A percentile compares a stretch with the other conserved stretches of the same genome.
Conservation (phyloP, 2,888 invertebrate species). For the Glaucopsyche alexis region DNA sequence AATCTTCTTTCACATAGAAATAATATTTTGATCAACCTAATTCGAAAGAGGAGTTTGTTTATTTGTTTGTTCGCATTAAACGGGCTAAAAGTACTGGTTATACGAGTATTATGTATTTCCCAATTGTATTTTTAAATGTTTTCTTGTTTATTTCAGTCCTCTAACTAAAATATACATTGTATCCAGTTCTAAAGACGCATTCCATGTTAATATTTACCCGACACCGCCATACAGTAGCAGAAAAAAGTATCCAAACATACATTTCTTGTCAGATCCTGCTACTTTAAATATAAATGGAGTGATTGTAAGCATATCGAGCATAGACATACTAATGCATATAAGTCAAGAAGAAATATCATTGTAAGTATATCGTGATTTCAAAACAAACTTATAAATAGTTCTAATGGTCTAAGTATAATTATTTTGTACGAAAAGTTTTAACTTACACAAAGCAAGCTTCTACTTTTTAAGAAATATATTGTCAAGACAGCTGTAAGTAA, state of each 20-base stretch:
- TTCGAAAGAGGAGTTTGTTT: too few relatives aligned
- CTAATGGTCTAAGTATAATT: too few relatives aligned
- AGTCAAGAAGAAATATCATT: constrained; percentile 87
- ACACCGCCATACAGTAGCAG: constrained; percentile 86
- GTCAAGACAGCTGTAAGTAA: too few relatives aligned
- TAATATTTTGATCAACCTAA: neutral
- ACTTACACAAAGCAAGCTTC: too few relatives aligned
- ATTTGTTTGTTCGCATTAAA: too few relatives aligned
- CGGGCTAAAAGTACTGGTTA: too few relatives aligned
- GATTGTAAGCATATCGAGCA: constrained; percentile 88
- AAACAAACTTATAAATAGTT: too few relatives aligned
- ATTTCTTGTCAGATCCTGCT: constrained; percentile 90
- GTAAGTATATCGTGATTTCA: constrained; percentile 67
- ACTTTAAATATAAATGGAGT: constrained; percentile 88
- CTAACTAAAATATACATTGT: constrained; percentile 86
- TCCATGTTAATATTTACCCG: constrained; percentile 90
- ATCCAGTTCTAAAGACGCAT: constrained; percentile 87
- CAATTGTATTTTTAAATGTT: neutral
- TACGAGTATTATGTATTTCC: too few relatives aligned
- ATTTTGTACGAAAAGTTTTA: too few relatives aligned
- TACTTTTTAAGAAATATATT: too few relatives aligned
- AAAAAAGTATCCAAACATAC: constrained; percentile 81
- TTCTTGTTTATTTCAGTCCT: constrained; percentile 65
- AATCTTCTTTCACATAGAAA: neutral
- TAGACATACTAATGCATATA: constrained; percentile 91